phyloP scores from a whole-genome alignment of 2,113 vertebrate genomes.

The Cephalopholis sonnerati region DNA sequence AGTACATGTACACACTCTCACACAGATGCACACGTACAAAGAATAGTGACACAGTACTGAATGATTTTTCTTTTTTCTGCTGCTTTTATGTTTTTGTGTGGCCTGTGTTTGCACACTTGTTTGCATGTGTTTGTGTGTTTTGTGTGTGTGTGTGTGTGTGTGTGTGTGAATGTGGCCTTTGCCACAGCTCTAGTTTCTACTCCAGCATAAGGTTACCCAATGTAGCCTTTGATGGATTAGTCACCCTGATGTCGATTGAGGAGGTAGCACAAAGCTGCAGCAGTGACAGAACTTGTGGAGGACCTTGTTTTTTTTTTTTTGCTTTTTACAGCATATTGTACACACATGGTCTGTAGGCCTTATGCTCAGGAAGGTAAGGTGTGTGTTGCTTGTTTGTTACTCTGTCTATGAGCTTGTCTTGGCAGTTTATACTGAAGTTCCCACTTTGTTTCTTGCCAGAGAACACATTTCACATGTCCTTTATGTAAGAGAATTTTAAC shows the following conservation, averaged over 20 bases:
- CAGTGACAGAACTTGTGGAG: slow-evolving; percentile 17
- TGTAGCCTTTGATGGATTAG: slow-evolving; percentile 72
- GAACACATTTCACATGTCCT: neutral
- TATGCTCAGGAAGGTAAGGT: slow-evolving; percentile 61
- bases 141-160: slow-evolving; percentile 1
- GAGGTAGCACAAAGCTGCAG: slow-evolving; percentile 53
- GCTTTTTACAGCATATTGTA: neutral
- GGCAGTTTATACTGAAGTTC: neutral
- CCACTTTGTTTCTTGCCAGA: neutral
- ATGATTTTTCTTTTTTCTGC: neutral
- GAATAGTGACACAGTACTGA: neutral
- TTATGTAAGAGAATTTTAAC: neutral
- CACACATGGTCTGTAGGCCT: neutral
- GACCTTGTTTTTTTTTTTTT: slow-evolving; percentile 10
- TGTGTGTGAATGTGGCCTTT: slow-evolving; percentile 56
- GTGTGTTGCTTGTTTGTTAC: slow-evolving; percentile 12
- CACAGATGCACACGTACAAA: neutral
- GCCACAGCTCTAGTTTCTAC: slow-evolving; percentile 81
- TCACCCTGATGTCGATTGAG: slow-evolving; percentile 69
- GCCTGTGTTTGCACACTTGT: slow-evolving; percentile 26
- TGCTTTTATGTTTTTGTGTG: slow-evolving; percentile 55
- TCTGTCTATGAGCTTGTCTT: slow-evolving; percentile 21
- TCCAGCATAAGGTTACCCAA: slow-evolving; percentile 81
- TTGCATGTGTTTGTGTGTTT: slow-evolving; percentile 1
- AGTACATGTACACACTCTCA: neutral